Percentiles rank a stretch among this genome's conserved stretches.
Conservation (phyloP, 2,888 invertebrate species). For the Catonia carolina region DNA sequence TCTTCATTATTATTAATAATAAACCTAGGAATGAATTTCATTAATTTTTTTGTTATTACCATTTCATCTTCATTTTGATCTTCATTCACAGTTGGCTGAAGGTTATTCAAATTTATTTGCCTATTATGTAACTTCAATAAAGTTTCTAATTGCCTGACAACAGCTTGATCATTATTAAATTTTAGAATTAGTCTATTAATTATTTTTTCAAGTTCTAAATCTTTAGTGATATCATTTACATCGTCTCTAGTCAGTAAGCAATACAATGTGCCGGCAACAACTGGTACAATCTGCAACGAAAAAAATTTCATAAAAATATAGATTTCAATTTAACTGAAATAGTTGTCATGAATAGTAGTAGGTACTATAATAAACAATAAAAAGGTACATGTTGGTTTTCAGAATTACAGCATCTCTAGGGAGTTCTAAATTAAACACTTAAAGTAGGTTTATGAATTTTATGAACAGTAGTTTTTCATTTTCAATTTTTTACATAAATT, state of each 20-base stretch:
- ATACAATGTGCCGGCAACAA: slow-evolving; percentile 50
- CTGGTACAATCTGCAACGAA: slow-evolving; percentile 44
- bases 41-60: slow-evolving; percentile 20
- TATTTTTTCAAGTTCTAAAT: slow-evolving; percentile 41
- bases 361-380: no score
- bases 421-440: no score
- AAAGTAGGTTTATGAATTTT: no score
- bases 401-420: no score
- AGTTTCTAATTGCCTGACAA: slow-evolving; percentile 27
- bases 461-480: no score
- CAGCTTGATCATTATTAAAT: slow-evolving; percentile 21
- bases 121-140: slow-evolving; percentile 29
- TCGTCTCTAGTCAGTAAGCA: slow-evolving; percentile 46
- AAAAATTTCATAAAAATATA: no score
- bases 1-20: no score
- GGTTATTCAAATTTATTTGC: slow-evolving; percentile 23
- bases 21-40: no score
- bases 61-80: slow-evolving; percentile 29
- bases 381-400: no score
- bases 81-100: slow-evolving; percentile 17
- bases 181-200: slow-evolving; percentile 19
- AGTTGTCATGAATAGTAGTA: no score
- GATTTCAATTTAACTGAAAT: no score
- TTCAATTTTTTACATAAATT: no score
- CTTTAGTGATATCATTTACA: slow-evolving; percentile 45